phyloP scores from a whole-genome alignment of 2,888 invertebrate genomes.

The Fissipunctia ypsillon region DNA sequence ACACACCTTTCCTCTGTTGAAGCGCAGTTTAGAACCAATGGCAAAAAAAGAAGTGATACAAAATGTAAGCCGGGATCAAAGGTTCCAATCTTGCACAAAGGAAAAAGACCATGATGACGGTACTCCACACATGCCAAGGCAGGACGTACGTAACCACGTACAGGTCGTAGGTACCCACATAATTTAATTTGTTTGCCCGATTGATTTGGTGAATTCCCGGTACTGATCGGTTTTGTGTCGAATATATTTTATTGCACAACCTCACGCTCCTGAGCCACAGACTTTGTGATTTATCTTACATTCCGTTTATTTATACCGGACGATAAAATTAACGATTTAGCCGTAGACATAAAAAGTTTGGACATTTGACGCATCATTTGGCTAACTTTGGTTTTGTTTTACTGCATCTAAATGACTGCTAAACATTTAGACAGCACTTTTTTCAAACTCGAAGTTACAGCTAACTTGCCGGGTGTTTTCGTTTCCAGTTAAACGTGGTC shows the following conservation, averaged over 20 bases:
- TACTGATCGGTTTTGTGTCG: slow-evolving; percentile 66
- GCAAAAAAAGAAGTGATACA: slow-evolving; percentile 37
- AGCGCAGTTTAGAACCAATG: background rate
- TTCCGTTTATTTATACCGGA: slow-evolving; percentile 75
- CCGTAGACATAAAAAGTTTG: slow-evolving; percentile 71
- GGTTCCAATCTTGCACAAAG: slow-evolving; percentile 28
- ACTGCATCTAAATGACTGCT: slow-evolving; percentile 38
- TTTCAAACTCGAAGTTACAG: slow-evolving; percentile 26
- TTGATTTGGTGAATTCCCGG: slow-evolving; percentile 65
- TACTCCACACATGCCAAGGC: slow-evolving; percentile 24
- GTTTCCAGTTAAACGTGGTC: slow-evolving; percentile 50
- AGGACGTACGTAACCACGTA: slow-evolving; percentile 5
- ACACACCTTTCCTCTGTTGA: too few relatives aligned
- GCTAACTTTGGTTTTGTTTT: slow-evolving; percentile 62
- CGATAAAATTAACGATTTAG: slow-evolving; percentile 76
- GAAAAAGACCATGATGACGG: slow-evolving; percentile 27
- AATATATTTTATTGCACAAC: slow-evolving; percentile 70
- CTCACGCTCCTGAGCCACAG: slow-evolving; percentile 64
- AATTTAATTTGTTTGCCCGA: slow-evolving; percentile 55
- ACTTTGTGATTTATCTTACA: slow-evolving; percentile 75
- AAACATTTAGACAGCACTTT: slow-evolving; percentile 56
- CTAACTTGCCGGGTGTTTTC: slow-evolving; percentile 28
- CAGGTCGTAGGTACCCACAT: slow-evolving; percentile 28
- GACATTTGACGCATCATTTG: slow-evolving; percentile 63
- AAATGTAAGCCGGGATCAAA: slow-evolving; percentile 38